Conservation (phyloP, 2,888 invertebrate species). For the Mesorhabditis belari region DNA sequence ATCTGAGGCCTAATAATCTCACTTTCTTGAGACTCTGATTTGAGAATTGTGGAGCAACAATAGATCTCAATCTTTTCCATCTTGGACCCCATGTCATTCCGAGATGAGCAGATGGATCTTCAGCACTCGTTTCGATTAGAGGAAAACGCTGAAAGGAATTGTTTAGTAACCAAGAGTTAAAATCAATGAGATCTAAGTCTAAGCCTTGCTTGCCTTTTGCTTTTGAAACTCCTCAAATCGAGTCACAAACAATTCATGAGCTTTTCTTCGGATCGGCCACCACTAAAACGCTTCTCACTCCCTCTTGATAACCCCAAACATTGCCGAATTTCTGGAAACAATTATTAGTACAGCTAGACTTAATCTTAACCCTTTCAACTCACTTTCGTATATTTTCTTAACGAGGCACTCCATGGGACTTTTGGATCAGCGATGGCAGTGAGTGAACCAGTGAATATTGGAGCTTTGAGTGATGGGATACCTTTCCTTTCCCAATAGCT, state of each 20-base stretch:
- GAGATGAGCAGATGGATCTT: conserved; percentile 19
- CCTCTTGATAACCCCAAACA: not conserved
- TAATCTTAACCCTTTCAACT: no score
- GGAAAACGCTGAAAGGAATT: not conserved
- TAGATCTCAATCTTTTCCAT: conserved; percentile 59
- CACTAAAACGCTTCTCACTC: not conserved
- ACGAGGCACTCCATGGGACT: not conserved
- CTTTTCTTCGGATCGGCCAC: not conserved
- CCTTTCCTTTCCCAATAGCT: not conserved
- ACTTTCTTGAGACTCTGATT: conserved; percentile 56
- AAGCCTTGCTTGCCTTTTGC: no score
- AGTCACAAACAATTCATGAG: not conserved
- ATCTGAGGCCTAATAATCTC: no score
- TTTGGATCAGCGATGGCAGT: not conserved
- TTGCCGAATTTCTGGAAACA: not conserved
- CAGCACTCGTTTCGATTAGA: not conserved
- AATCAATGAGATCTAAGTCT: no score
- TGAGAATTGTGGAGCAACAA: conserved; percentile 58
- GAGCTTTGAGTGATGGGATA: not conserved
- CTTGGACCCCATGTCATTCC: conserved; percentile 54
- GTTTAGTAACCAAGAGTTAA: not conserved
- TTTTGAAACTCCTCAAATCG: not conserved
- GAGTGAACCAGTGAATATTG: not conserved
- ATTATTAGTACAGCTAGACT: no score
- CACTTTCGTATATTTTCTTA: no score